These are phyloP conservation scores for Mixornis gularis DNA, from an alignment of 2,113 vertebrate species.

Conservation along the genomic window DNA sequence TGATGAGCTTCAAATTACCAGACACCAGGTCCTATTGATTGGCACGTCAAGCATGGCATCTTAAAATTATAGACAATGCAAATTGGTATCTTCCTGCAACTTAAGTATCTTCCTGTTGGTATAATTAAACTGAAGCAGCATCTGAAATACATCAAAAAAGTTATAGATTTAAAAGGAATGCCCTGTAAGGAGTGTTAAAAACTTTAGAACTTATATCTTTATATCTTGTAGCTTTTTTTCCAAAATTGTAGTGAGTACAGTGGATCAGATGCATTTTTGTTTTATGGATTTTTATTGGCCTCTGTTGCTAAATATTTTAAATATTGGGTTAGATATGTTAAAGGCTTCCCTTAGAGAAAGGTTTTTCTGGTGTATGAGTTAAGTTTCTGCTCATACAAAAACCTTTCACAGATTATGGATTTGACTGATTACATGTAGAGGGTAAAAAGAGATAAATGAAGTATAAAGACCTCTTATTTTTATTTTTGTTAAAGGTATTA, in stretches of 20 bases:
- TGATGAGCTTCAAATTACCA: constrained; percentile 54
- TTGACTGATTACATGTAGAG: not conserved
- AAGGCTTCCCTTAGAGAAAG: not conserved
- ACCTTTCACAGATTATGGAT: not conserved
- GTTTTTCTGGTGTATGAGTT: not conserved
- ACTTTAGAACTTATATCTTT: not conserved
- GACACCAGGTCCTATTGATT: constrained; percentile 47
- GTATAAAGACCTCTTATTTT: not conserved
- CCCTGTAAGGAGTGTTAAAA: not conserved
- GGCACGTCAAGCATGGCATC: not conserved
- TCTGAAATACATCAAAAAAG: constrained; percentile 51
- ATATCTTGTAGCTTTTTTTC: not conserved
- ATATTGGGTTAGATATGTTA: not conserved
- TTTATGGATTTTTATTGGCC: not conserved
- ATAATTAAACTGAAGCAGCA: constrained; percentile 53
- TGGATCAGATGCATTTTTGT: not conserved
- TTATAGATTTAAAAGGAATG: not conserved
- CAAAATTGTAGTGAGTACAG: not conserved
- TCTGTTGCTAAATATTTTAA: constrained; percentile 7
- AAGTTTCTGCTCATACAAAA: not conserved
- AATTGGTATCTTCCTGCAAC: constrained; percentile 53
- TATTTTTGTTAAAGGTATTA: not conserved
- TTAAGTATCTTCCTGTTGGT: constrained; percentile 50
- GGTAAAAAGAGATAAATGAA: not conserved
- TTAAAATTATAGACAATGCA: constrained; percentile 41